Base-by-base conservation (phyloP, 2,797 vertebrate species). In the Benthosema pterotum region DNA sequence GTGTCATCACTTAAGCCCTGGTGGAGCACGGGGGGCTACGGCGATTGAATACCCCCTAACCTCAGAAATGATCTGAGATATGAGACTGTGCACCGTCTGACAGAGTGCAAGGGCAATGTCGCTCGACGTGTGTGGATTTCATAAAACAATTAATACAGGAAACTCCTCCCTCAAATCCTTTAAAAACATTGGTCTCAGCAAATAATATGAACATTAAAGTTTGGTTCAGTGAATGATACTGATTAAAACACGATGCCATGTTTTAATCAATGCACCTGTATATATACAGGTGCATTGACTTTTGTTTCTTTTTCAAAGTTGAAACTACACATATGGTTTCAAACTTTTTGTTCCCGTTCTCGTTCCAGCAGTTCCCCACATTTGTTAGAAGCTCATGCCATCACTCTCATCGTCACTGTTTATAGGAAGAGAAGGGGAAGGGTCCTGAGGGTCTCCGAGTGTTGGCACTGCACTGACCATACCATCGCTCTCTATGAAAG, bases 1-100 rank as follows among this genome's bases (percentile, higher is more conserved):
- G 85, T 90, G 89, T 90, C 89, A 90, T 85, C 86, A 87, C 89
- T 88, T 89, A 80, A 84, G 73, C 85, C 85, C 83, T 74, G 70
- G 78, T 69, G 81, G 82, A 85, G 87, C 80, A 75, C 6, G 66
- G 82, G 77, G 71, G 74, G 83, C 77, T 74, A 52, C 50, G 81
- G 83, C 80, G 74, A 83, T 72, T 81, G 80, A 87, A 80, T 68
- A 71, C 76, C 77, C 65, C 45, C 67, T 77, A 79, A 87, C 86
- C 89, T 77, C 78, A 58, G 82, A 60, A 79, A 76, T 79, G 72
- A 83, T 78, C 75, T 66, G 72, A 67, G 69, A 56, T 64, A 62
- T 7, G 47, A 78, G 76, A 51, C 11, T 38, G 66, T 75, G 78
- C 74, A 55, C 77, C 67, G 51, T 77, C 57, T 78, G 84, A 80